Conservation (phyloP, 2,888 invertebrate species). For the Drosophila suboccidentalis region DNA sequence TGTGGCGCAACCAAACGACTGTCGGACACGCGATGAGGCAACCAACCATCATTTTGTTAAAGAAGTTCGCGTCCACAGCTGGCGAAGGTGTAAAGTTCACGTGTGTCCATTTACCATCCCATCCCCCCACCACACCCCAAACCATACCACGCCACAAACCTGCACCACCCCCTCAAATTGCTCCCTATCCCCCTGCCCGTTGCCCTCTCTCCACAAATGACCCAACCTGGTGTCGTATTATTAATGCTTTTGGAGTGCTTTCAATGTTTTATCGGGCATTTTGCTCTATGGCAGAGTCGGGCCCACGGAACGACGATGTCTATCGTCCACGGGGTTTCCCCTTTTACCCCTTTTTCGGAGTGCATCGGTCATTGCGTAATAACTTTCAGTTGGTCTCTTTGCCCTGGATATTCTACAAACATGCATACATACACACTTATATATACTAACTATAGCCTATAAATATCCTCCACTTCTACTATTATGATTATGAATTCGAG, state of each 20-base stretch:
- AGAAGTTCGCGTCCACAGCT: conserved; percentile 61
- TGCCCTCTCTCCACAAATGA: background rate
- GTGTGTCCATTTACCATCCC: conserved; percentile 78
- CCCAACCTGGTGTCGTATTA: conserved; percentile 59
- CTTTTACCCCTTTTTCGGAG: conserved; percentile 29
- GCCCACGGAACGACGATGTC: conserved; percentile 49
- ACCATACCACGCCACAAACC: background rate
- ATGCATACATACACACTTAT: too few relatives aligned
- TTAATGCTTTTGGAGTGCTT: conserved; percentile 81
- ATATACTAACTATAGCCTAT: conserved; percentile 30
- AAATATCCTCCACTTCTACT: conserved; percentile 52
- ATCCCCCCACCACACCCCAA: conserved; percentile 3
- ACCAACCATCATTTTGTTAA: conserved; percentile 29
- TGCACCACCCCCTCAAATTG: background rate
- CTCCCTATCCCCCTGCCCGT: background rate
- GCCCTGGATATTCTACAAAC: conserved; percentile 17
- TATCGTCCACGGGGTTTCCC: conserved; percentile 50
- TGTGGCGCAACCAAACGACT: conserved; percentile 74
- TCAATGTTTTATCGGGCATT: conserved; percentile 77
- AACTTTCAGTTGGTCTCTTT: conserved; percentile 71
- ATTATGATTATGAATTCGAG: conserved; percentile 73
- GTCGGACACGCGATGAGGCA: conserved; percentile 73
- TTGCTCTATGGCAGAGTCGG: conserved; percentile 45
- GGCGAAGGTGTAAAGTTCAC: conserved; percentile 84
- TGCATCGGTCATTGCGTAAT: conserved; percentile 73